Conservation (phyloP, 2,113 vertebrate species). For the Aramus guarauna region DNA sequence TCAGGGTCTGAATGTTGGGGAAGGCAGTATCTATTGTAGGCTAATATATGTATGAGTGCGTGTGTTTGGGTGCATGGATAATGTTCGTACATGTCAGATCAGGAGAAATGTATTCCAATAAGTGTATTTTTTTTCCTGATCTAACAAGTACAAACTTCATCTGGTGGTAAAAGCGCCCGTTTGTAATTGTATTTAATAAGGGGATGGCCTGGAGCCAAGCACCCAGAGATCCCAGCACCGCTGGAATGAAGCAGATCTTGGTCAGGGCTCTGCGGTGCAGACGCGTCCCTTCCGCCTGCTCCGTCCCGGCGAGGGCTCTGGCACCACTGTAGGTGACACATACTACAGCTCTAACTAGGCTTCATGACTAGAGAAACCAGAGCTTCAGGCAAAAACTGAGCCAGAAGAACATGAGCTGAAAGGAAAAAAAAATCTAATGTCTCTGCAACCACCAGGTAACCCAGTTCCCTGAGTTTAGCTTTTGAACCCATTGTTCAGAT, state of each 20-base stretch:
- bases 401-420: not conserved
- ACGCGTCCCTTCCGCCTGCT: not conserved
- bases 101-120: conserved; percentile 6
- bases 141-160: conserved; percentile 44
- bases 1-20: not conserved
- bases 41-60: not conserved
- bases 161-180: not conserved
- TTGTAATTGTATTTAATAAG: conserved; percentile 45
- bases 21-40: not conserved
- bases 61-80: conserved; percentile 34
- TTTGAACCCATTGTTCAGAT: not conserved
- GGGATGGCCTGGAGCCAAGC: not conserved
- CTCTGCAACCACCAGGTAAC: not conserved
- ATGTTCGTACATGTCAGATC: not conserved
- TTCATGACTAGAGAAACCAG: not conserved
- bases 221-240: not conserved
- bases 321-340: not conserved
- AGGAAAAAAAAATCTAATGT: not conserved
- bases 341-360: not conserved
- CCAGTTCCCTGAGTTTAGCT: not conserved
- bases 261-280: not conserved
- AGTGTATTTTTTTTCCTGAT: conserved; percentile 10
- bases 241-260: not conserved
- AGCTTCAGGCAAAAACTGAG: not conserved
- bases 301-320: not conserved